Percentiles rank a stretch among this genome's conserved stretches.
Conservation (phyloP, 2,888 invertebrate genomes). For the Busseola fusca region DNA sequence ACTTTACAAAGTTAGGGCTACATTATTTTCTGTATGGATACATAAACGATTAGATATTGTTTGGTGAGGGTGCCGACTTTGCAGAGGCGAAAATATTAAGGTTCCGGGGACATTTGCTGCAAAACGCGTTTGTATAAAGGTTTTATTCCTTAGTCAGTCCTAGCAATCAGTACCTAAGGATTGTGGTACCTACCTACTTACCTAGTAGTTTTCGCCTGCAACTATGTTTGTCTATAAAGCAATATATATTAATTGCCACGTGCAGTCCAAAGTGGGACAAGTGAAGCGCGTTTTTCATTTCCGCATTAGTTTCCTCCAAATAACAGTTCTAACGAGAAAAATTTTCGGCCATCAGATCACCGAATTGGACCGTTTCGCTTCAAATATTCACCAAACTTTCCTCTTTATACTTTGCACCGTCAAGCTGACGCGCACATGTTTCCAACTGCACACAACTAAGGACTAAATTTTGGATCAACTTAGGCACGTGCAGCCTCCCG, state of each 20-base stretch:
- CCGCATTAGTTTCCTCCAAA: constrained; percentile 29
- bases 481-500: constrained; percentile 49
- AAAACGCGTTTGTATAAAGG: neutral
- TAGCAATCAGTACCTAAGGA: neutral
- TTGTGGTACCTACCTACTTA: neutral
- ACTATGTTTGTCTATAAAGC: neutral
- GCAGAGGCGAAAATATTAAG: neutral
- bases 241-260: constrained; percentile 19
- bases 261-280: constrained; percentile 30
- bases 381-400: constrained; percentile 5
- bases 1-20: constrained; percentile 22
- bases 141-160: neutral
- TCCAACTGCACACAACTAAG: constrained; percentile 38
- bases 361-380: neutral
- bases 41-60: constrained; percentile 5
- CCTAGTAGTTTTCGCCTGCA: neutral
- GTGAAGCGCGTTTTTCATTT: constrained; percentile 40
- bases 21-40: constrained; percentile 12
- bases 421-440: constrained; percentile 13
- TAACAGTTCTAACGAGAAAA: constrained; percentile 5
- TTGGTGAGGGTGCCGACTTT: neutral
- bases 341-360: constrained; percentile 10
- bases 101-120: neutral
- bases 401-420: constrained; percentile 4
- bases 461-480: constrained; percentile 58